These are phyloP conservation scores for Eupithecia abbreviata DNA, from an alignment of 2,888 invertebrate species.

Conservation along the genomic window DNA sequence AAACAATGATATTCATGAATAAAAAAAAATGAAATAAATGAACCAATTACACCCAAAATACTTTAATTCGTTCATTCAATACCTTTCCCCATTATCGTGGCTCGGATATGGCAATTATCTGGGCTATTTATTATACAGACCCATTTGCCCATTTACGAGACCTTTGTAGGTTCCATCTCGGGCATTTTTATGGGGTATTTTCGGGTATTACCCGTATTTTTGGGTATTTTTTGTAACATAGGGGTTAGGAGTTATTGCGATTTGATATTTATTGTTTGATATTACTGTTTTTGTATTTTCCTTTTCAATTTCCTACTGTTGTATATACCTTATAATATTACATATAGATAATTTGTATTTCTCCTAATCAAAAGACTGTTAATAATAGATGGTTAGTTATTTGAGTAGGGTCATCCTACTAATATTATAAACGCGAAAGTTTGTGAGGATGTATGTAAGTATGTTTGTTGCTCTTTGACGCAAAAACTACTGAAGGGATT, in stretches of 20 bases:
- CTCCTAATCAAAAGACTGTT: too few relatives aligned
- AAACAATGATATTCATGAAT: background rate
- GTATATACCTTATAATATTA: too few relatives aligned
- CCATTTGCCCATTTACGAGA: slow-evolving; percentile 35
- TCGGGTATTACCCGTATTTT: slow-evolving; percentile 32
- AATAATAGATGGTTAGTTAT: too few relatives aligned
- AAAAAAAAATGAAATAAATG: background rate
- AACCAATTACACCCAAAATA: slow-evolving; percentile 28
- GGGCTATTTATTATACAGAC: slow-evolving; percentile 55
- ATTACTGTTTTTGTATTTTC: background rate
- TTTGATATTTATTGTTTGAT: slow-evolving; percentile 6
- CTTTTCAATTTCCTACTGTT: background rate
- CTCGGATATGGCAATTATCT: slow-evolving; percentile 61
- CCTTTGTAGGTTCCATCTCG: slow-evolving; percentile 45
- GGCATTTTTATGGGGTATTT: slow-evolving; percentile 36
- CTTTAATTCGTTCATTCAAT: slow-evolving; percentile 14
- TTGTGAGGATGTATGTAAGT: too few relatives aligned
- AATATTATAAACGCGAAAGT: too few relatives aligned
- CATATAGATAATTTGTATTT: too few relatives aligned
- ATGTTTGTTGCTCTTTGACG: too few relatives aligned
- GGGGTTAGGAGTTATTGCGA: background rate
- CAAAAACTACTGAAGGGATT: too few relatives aligned
- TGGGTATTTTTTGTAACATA: slow-evolving; percentile 20
- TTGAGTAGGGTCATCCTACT: too few relatives aligned
- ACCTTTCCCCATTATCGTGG: slow-evolving; percentile 37